Evolutionary conservation across 37 sponge, comb jelly and placozoan species (phyloP).

Genomic region (Ephydatia muelleri): DNA sequence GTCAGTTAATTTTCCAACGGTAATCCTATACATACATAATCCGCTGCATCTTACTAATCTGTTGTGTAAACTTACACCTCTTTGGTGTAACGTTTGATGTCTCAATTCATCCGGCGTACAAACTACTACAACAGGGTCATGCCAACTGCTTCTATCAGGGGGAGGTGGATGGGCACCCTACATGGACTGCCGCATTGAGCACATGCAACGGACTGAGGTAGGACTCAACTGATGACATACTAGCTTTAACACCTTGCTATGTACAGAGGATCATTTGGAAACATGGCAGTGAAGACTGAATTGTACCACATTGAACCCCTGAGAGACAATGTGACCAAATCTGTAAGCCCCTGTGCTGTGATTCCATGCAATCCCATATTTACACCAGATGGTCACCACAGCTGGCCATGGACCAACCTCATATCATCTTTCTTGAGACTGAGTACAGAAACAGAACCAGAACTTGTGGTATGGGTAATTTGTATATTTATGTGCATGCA

Average conservation of each 20-base stretch:
- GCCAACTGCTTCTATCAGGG: constrained; percentile 78
- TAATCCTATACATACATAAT: background rate
- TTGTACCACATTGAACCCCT: constrained; percentile 30
- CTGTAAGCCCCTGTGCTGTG: background rate
- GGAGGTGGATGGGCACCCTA: constrained; percentile 46
- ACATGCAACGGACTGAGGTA: constrained; percentile 65
- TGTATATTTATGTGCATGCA: constrained; percentile 4
- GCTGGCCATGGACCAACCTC: constrained; percentile 32
- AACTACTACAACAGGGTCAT: constrained; percentile 23
- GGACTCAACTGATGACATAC: background rate
- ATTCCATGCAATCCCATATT: background rate
- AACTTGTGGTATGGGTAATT: constrained; percentile 30
- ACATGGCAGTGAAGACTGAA: background rate
- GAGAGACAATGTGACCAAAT: constrained; percentile 12
- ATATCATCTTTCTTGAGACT: constrained; percentile 37
- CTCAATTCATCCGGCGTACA: too few species aligned
- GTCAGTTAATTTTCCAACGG: too few species aligned
- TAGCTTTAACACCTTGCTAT: background rate
- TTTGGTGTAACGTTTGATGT: background rate
- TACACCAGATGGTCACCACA: background rate
- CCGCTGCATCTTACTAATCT: background rate
- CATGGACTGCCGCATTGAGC: constrained; percentile 55
- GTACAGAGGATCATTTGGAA: constrained; percentile 26
- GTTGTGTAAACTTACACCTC: background rate
- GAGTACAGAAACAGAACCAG: constrained; percentile 14